Base-by-base conservation (phyloP, 2,113 vertebrate species). In the Coptodon bakossiorum region DNA sequence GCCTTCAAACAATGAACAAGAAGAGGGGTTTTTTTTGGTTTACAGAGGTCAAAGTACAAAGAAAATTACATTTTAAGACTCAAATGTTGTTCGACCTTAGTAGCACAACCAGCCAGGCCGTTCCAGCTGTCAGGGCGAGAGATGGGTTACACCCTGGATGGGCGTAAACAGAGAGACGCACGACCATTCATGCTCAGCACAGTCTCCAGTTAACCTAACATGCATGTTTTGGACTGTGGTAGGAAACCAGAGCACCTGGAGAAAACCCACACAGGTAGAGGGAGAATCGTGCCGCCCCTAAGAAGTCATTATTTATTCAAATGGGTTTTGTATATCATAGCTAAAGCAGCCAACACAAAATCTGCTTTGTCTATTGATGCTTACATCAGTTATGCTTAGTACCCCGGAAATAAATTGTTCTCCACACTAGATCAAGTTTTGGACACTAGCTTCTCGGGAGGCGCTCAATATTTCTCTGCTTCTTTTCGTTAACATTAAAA, bases 171-270 rank as follows among this genome's bases (percentile, higher is more conserved):
- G 43, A 52, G 27, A 78, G 24, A 78, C 16, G 16, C 45, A 31
- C 73, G 0, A 52, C 45, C 73, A 34, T 78, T 52, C 6, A 52
- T 50, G 73, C 73, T 78, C 73, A 50, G 27, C 29, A 31, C 27
- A 3, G 27, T 78, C 73, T 78, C 43, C 73, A 52, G 48, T 78
- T 78, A 78, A 78, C 73, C 73, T 52, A 78, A 78, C 73, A 78
- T 52, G 45, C 27, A 52, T n/a, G 43, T 78, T 78, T 78, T 78
- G 73, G 73, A 78, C 73, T 52, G 27, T 34, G 27, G 45, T 31
- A 52, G 73, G 73, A 78, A 78, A 78, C 73, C 73, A 78, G 73
- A 78, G 73, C 73, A 78, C 73, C 73, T 52, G 73, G 73, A 52
- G 73, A 78, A 78, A 78, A 78, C 73, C 73, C 73, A 78, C 73